These are phyloP conservation scores for Isurus oxyrinchus DNA, from an alignment of 2,113 vertebrate genomes.

Conservation along the genomic window DNA sequence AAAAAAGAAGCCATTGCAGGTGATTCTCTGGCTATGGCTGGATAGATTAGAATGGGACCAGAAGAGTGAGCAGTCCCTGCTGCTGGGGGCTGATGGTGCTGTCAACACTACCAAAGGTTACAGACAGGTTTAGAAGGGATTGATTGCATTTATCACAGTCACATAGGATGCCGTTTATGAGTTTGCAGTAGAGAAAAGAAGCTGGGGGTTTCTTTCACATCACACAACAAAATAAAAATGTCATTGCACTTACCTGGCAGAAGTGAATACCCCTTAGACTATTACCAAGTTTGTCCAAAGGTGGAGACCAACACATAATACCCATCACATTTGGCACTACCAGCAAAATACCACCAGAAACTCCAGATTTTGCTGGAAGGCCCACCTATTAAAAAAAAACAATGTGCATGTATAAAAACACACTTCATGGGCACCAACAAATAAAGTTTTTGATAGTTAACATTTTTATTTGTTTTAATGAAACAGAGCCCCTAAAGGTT, in stretches of 20 bases:
- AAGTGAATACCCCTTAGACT: slow-evolving; percentile 96
- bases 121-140: no score
- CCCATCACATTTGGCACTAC: slow-evolving; percentile 99
- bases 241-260: slow-evolving; percentile 74
- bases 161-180: neutral
- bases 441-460: neutral
- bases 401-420: neutral
- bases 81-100: no score
- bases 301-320: slow-evolving; percentile 98
- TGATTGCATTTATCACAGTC: neutral
- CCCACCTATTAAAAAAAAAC: slow-evolving; percentile 69
- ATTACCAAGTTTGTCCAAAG: slow-evolving; percentile 96
- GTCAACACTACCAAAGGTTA: no score
- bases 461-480: neutral
- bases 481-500: neutral
- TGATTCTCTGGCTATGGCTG: no score
- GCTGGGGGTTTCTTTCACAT: neutral
- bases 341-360: slow-evolving; percentile 89
- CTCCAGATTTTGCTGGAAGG: slow-evolving; percentile 91
- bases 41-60: no score
- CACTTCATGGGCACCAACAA: neutral
- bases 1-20: no score
- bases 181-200: neutral
- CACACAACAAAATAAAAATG: neutral
- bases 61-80: no score